These are phyloP conservation scores for Plebejus anna DNA, from an alignment of 2,888 invertebrate species.

Conservation along the genomic window DNA sequence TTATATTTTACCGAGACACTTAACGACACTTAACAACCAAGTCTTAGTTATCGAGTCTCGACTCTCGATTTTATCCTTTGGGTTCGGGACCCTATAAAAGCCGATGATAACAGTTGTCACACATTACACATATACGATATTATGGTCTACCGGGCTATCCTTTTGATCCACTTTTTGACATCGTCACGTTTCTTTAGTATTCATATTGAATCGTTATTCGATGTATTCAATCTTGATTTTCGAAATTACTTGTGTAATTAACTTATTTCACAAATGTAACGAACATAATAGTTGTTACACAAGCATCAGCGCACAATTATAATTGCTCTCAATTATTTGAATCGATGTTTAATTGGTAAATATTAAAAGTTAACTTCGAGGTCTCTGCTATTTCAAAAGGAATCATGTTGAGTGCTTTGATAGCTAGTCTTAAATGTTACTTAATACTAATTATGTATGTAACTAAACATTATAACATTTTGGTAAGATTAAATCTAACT, in stretches of 20 bases:
- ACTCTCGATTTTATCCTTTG: no score
- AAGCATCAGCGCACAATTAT: neutral
- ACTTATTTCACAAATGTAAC: constrained; percentile 9
- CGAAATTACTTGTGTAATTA: neutral
- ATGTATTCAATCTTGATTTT: neutral
- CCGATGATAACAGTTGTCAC: no score
- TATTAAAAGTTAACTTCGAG: neutral
- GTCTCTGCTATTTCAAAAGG: neutral
- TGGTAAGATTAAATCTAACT: no score
- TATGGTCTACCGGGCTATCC: no score
- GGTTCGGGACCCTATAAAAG: no score
- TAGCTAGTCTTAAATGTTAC: neutral
- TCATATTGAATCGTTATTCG: neutral
- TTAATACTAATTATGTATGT: no score
- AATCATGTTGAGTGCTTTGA: neutral
- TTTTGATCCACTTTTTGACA: no score
- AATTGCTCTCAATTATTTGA: neutral
- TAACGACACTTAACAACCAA: no score
- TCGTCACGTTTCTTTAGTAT: neutral
- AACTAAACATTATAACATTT: no score
- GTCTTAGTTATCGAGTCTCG: no score
- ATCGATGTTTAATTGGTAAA: neutral
- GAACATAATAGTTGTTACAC: constrained; percentile 7
- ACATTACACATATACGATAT: no score
- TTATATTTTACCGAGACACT: no score